A percentile compares a stretch with the other conserved stretches of the same genome.
Conservation (phyloP, 2,888 invertebrate species). For the Agrochola lychnidis region DNA sequence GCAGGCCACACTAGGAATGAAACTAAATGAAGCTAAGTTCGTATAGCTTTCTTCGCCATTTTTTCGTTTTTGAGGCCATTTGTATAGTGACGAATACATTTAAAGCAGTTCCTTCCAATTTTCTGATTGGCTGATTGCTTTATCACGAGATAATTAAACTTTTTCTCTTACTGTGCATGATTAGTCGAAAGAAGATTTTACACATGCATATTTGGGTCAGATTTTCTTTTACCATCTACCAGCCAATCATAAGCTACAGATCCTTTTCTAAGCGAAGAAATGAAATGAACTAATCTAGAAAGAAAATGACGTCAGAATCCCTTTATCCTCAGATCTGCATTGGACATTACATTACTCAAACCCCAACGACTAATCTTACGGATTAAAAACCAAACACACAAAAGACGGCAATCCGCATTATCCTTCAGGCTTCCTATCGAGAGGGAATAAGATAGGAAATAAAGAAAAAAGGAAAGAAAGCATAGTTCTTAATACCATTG, state of each 20-base stretch:
- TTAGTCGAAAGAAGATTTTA: neutral
- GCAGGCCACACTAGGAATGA: no score
- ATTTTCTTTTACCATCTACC: neutral
- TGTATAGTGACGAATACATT: neutral
- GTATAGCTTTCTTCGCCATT: no score
- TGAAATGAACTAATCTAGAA: neutral
- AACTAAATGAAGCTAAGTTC: no score
- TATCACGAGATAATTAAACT: neutral
- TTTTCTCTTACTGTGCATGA: neutral
- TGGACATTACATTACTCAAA: conserved; percentile 14
- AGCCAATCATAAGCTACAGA: neutral
- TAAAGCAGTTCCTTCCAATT: neutral
- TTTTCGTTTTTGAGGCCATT: neutral
- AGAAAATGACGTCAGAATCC: conserved; percentile 12
- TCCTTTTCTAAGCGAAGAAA: neutral
- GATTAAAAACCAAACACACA: conserved; percentile 33
- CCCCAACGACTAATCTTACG: conserved; percentile 24
- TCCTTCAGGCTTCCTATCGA: conserved; percentile 10
- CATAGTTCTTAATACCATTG: conserved; percentile 64
- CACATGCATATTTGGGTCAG: neutral
- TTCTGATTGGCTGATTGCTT: no score
- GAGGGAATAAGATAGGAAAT: conserved; percentile 39
- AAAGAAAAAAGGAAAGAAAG: conserved; percentile 26
- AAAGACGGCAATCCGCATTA: conserved; percentile 38
- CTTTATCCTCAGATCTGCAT: conserved; percentile 23